Base-by-base conservation (phyloP, 2,797 vertebrate species). In the Neostethus bicornis region DNA sequence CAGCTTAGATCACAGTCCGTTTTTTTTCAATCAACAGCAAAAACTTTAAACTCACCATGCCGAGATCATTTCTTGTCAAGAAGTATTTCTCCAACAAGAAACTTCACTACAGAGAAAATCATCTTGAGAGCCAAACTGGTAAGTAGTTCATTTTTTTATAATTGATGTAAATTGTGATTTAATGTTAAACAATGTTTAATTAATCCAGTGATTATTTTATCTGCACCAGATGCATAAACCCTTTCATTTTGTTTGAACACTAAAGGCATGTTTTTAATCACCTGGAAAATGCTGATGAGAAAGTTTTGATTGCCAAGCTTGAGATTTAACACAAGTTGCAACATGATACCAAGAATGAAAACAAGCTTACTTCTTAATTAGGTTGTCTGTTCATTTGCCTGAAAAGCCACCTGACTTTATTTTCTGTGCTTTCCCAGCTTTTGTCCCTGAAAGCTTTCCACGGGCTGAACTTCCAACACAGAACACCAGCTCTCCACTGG, bases 51-150 rank as follows among this genome's bases (percentile, higher is more conserved):
- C 16, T 61, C 80, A 94, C 66, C 66, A 99, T 99, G 96, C 96
- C 97, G 76, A 94, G 96, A 4, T 98, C 96, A 4, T 98, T 99
- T 77, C 92, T 99, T 8, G 95, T 99, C 44, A 96, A 97, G 92
- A 98, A 98, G 82, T 94, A 95, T 61, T 94, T 94, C 67, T 91
- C 93, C 58, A 94, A 77, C 86, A 97, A 94, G 90, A 98, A 96
- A 61, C 94, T 92, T 2, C 94, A 94, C 84, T 95, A 96, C 88
- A 94, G 93, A 67, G 93, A 96, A 61, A 81, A 48, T 11, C 73
- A 81, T 0, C 84, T 96, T 77, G 94, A 95, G 73, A 94, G 93
- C 62, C 94, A 95, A 61, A 83, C 78, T 12, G 95, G 95, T 96
- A 79, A 70, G 93, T 51, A 51, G 21, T 23, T 39, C 7, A 29